Conservation (phyloP, 2,113 vertebrate species). For the Oryzias curvinotus region DNA sequence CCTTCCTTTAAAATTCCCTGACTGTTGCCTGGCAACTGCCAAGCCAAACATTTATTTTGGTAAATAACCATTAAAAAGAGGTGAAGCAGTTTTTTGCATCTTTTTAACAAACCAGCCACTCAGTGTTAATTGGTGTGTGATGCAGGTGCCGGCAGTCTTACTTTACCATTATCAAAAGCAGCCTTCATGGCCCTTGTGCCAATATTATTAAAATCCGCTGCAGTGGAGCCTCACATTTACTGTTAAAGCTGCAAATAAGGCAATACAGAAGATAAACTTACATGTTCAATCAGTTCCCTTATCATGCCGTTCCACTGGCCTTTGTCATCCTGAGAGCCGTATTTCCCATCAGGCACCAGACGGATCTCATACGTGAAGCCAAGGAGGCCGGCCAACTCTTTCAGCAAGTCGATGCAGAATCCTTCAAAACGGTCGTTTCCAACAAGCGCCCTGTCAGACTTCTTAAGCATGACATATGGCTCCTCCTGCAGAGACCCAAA, state of each 20-base stretch:
- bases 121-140: conserved; percentile 1
- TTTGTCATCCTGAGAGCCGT: conserved; percentile 96
- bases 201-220: neutral
- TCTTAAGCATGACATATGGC: conserved; percentile 98
- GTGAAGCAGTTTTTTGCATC: neutral
- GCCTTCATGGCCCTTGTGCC: neutral
- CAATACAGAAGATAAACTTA: conserved; percentile 75
- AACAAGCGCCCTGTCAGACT: conserved; percentile 90
- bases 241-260: neutral
- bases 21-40: neutral
- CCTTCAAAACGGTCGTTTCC: conserved; percentile 98
- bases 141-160: neutral
- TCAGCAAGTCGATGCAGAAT: conserved; percentile 96
- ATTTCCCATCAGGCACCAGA: conserved; percentile 92
- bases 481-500: conserved; percentile 84
- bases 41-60: neutral
- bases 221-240: neutral
- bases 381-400: conserved; percentile 90
- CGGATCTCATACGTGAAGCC: conserved; percentile 96
- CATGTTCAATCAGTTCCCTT: conserved; percentile 96
- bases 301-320: conserved; percentile 99
- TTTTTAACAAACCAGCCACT: conserved; percentile 3
- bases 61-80: neutral
- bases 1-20: neutral
- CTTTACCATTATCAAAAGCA: neutral